Evolutionary conservation across 2,113 vertebrate species (phyloP), one percentile per base, ranked within the genome.

Genomic region (Ciconia boyciana): DNA sequence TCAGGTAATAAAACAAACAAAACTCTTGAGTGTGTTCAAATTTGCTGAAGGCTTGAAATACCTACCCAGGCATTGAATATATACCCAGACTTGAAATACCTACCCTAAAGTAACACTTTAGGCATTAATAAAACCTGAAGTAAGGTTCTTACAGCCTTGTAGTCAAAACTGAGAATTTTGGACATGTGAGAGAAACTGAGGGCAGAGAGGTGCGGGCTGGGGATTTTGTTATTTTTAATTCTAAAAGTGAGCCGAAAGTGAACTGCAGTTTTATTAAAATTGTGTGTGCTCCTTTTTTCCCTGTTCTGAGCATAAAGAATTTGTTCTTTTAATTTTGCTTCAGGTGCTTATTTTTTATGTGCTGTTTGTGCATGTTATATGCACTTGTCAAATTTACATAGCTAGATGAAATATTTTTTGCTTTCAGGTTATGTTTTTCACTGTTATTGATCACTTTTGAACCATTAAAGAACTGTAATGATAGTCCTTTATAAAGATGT

Each of bases 401-500:
- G 58, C 57, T 80, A 58, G n/a, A 51, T 72, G 62, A 87, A 76
- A n/a, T 80, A 54, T 46, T 54, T 84, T 89, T 83, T 85, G 9
- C 49, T 90, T 43, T 86, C 62, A 32, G 36, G 22, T 69, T 89
- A 34, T 46, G 21, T 71, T 93, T 95, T 87, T 78, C 71, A 71
- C 55, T 51, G 64, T 69, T 93, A 83, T 5, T 90, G 55, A 78
- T 94, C 0, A 1, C 43, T 93, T 11, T 79, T 72, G 61, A 89
- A 60, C 31, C n/a, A 52, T 60, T 90, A 71, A 87, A 93, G 48
- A 83, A n/a, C 51, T 92, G 48, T 65, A 89, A 28, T 81, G 83
- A 68, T 76, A 90, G 43, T 77, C 41, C 32, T 89, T 75, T 92
- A 74, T 92, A 87, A 87, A 89, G 77, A 79, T 95, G 65, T 89